Percentiles rank a stretch among this genome's conserved stretches.
Conservation (phyloP, 2,888 invertebrate species). For the Drosophila mimetica region DNA sequence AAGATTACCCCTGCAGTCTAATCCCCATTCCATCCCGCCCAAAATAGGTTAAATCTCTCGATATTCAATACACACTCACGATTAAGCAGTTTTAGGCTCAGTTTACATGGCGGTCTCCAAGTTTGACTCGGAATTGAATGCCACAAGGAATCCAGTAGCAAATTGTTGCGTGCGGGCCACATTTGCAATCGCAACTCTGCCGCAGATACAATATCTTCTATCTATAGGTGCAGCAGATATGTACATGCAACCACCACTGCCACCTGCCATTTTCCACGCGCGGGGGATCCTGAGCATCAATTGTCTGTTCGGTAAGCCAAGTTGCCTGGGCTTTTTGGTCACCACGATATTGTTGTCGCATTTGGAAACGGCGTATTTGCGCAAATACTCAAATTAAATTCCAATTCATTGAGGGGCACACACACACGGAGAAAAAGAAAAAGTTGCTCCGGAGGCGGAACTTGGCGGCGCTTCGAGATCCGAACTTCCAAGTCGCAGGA, state of each 20-base stretch:
- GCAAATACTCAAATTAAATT: constrained; percentile 84
- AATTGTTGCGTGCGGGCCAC: constrained; percentile 80
- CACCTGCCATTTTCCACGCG: constrained; percentile 67
- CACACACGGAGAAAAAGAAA: constrained; percentile 63
- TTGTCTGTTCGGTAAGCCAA: constrained; percentile 56
- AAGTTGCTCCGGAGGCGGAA: constrained; percentile 54
- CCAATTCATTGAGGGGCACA: constrained; percentile 83
- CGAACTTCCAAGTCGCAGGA: constrained; percentile 30
- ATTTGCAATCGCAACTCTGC: constrained; percentile 59
- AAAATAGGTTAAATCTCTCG: constrained; percentile 28
- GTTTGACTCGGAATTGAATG: constrained; percentile 27
- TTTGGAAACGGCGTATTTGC: constrained; percentile 64
- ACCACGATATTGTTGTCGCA: constrained; percentile 70
- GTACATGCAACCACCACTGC: constrained; percentile 11
- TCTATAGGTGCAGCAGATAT: constrained; percentile 9
- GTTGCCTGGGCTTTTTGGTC: constrained; percentile 34
- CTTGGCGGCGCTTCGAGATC: constrained; percentile 48
- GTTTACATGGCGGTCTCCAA: constrained; percentile 66
- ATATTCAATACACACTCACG: constrained; percentile 68
- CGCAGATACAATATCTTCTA: constrained; percentile 45
- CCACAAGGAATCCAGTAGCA: constrained; percentile 72
- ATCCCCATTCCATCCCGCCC: constrained; percentile 8
- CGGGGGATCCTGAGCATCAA: constrained; percentile 75
- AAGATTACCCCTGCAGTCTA: not conserved
- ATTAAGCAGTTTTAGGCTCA: constrained; percentile 71